A percentile compares a stretch with the other conserved stretches of the same genome.
phyloP scores from a whole-genome alignment of 2,797 vertebrate genomes.

The Cynopterus sphinx region DNA sequence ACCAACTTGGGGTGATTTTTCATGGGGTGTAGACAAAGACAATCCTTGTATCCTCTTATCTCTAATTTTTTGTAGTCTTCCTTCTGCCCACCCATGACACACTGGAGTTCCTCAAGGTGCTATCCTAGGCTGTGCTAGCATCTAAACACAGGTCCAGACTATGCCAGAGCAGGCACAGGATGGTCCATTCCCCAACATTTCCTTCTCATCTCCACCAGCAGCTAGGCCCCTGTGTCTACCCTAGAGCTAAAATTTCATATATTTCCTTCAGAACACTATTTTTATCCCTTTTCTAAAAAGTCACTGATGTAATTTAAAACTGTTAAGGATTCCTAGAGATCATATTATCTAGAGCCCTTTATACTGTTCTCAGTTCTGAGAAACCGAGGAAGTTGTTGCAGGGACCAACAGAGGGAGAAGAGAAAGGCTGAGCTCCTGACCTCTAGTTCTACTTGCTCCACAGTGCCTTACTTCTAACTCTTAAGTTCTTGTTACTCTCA shows the following conservation, averaged over 20 bases:
- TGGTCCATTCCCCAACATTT: too few relatives aligned
- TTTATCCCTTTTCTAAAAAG: neutral
- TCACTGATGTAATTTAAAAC: neutral
- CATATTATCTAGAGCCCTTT: neutral
- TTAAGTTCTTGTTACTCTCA: neutral
- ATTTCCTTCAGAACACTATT: neutral
- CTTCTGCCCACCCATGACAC: neutral
- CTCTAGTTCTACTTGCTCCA: neutral
- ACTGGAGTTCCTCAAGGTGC: neutral
- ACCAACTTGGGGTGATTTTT: neutral
- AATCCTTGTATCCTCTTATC: neutral
- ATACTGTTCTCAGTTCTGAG: neutral
- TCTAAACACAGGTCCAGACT: neutral
- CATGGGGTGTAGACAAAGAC: neutral
- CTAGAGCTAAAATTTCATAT: neutral
- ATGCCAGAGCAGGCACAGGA: accelerated
- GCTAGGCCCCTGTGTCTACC: accelerated
- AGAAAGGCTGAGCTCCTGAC: neutral
- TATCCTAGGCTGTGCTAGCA: neutral
- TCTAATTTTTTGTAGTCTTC: neutral
- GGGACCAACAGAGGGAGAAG: accelerated
- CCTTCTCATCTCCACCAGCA: neutral
- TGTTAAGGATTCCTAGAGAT: neutral
- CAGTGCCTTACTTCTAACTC: neutral
- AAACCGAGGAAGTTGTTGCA: neutral